These are phyloP conservation scores for Scatophagus argus DNA, from an alignment of 2,113 vertebrate genomes.

Conservation along the genomic window DNA sequence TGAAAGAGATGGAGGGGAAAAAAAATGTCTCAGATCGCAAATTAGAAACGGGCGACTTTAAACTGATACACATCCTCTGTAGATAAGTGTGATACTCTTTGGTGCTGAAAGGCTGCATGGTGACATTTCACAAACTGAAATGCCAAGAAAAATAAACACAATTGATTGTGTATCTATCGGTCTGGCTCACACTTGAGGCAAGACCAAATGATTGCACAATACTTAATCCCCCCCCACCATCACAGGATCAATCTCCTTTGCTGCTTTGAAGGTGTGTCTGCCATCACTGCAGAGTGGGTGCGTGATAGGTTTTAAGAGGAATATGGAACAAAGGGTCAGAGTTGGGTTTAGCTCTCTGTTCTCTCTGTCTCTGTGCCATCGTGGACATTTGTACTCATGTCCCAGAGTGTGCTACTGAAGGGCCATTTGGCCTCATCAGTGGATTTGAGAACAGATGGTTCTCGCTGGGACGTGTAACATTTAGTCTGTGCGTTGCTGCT, in stretches of 20 bases:
- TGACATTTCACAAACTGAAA: constrained; percentile 34
- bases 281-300: not conserved
- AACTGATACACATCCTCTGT: too few relatives aligned
- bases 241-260: constrained; percentile 31
- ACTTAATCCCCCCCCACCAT: not conserved
- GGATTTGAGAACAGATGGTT: constrained; percentile 30
- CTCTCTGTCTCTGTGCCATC: not conserved
- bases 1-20: constrained; percentile 48
- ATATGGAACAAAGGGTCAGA: constrained; percentile 16
- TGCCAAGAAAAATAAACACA: not conserved
- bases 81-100: constrained; percentile 9
- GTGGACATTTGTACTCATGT: constrained; percentile 43
- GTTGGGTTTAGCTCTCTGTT: constrained; percentile 2
- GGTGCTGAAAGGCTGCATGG: not conserved
- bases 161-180: constrained; percentile 13
- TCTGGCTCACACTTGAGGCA: not conserved
- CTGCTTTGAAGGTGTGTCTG: constrained; percentile 10
- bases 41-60: not conserved
- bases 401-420: constrained; percentile 43
- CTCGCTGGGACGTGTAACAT: constrained; percentile 10
- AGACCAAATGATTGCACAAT: not conserved
- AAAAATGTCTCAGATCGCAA: not conserved
- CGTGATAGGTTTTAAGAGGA: constrained; percentile 26
- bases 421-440: constrained; percentile 63
- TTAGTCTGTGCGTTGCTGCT: not conserved